Conservation (phyloP, 2,113 vertebrate species). For the Rhabdomys dilectus region DNA sequence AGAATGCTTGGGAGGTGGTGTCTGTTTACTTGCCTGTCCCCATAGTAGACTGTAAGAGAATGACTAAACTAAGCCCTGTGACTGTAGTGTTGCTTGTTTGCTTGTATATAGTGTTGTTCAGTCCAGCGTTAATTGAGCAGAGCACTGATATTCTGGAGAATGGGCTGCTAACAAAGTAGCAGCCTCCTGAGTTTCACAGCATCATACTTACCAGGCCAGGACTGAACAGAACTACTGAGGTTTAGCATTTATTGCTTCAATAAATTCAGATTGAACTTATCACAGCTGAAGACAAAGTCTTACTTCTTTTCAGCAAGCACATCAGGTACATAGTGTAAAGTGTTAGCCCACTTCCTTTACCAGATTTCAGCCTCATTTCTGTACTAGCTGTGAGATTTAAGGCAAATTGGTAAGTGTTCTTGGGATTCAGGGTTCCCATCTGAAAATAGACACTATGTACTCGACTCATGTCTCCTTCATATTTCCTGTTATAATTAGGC, state of each 20-base stretch:
- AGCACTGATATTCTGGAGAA: not conserved
- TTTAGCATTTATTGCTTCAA: conserved; percentile 4
- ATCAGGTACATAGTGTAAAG: not conserved
- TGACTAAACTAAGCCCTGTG: not conserved
- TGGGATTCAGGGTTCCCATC: not conserved
- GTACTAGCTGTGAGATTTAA: not conserved
- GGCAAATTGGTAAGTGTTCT: not conserved
- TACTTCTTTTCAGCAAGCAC: not conserved
- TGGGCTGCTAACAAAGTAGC: not conserved
- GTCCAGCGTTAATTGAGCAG: not conserved
- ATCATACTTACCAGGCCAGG: not conserved
- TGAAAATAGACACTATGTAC: not conserved
- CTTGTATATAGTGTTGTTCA: not conserved
- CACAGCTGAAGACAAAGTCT: not conserved
- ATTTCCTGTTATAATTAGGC: not conserved
- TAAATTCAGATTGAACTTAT: not conserved
- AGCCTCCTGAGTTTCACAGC: not conserved
- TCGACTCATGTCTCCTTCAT: not conserved
- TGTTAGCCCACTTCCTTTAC: not conserved
- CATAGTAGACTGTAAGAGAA: not conserved
- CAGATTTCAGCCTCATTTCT: not conserved
- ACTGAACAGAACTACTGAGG: conserved; percentile 8
- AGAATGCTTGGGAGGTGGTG: not conserved
- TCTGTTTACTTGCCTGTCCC: not conserved
- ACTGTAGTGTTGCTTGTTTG: not conserved